Evolutionary conservation across 2,888 invertebrate genomes (phyloP).

Genomic region (Caenorhabditis sp.): DNA sequence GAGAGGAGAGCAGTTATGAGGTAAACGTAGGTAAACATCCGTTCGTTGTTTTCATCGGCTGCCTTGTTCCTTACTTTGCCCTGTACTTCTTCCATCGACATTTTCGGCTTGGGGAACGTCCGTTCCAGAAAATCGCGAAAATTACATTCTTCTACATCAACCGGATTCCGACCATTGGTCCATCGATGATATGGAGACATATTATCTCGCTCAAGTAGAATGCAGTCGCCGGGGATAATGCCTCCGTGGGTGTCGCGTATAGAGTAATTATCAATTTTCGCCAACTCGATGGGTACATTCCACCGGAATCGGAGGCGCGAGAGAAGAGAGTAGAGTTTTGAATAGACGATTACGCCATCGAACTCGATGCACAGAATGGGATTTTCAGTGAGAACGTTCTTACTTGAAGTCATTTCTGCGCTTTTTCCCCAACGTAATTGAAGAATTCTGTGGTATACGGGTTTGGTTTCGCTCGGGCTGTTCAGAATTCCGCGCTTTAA

Average conservation of each 20-base stretch:
- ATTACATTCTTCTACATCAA: too few relatives aligned
- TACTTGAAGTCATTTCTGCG: not conserved
- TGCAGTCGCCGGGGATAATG: too few relatives aligned
- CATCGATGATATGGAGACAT: too few relatives aligned
- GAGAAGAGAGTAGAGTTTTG: constrained; percentile 49
- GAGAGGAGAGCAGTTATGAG: constrained; percentile 28
- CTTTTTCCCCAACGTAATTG: not conserved
- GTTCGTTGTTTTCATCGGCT: constrained; percentile 1
- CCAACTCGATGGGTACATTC: not conserved
- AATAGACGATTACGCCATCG: not conserved
- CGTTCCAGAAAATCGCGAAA: too few relatives aligned
- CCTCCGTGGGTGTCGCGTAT: too few relatives aligned
- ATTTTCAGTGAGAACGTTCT: constrained; percentile 14
- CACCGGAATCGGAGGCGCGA: constrained; percentile 54
- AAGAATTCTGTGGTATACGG: not conserved
- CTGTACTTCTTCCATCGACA: too few relatives aligned
- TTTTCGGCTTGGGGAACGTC: too few relatives aligned
- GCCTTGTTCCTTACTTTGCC: too few relatives aligned
- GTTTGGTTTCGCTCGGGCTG: too few relatives aligned
- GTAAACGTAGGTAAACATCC: constrained; percentile 31
- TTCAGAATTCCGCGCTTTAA: too few relatives aligned
- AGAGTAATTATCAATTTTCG: not conserved
- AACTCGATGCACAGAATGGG: constrained; percentile 18
- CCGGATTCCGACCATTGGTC: too few relatives aligned
- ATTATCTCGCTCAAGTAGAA: too few relatives aligned